A percentile compares a stretch with the other conserved stretches of the same genome.
These are phyloP conservation scores for Apistogramma diplotaenia DNA, from an alignment of 2,113 vertebrate species.

Conservation along the genomic window DNA sequence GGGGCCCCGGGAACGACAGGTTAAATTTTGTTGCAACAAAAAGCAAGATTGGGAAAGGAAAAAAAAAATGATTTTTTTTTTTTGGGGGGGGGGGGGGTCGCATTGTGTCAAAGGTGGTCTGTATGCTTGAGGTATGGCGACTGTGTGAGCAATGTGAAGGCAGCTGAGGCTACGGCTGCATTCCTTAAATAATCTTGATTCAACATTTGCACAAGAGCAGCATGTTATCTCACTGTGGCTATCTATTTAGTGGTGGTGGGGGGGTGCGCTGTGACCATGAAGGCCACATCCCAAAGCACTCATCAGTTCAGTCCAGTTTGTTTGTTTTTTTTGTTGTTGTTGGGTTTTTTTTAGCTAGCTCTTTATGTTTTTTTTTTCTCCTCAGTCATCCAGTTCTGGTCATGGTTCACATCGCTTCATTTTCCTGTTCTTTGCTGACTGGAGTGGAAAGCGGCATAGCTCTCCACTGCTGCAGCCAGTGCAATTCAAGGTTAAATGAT, in stretches of 20 bases:
- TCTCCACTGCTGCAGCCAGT: constrained; percentile 33
- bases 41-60: too few relatives aligned
- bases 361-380: constrained; percentile 10
- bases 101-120: constrained; percentile 34
- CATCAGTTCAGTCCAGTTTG: neutral
- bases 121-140: constrained; percentile 23
- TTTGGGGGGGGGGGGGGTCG: neutral
- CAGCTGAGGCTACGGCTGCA: neutral
- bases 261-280: neutral
- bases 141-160: neutral
- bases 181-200: constrained; percentile 2
- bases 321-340: neutral
- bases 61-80: too few relatives aligned
- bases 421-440: constrained; percentile 53
- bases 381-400: neutral
- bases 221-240: neutral
- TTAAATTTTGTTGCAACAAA: too few relatives aligned
- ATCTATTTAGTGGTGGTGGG: neutral
- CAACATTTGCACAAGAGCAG: neutral
- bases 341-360: neutral
- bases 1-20: too few relatives aligned
- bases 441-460: constrained; percentile 37
- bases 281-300: neutral
- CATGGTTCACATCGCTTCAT: constrained; percentile 34
- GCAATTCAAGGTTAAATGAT: constrained; percentile 62